These are phyloP conservation scores for Martes martes DNA, from an alignment of 2,113 vertebrate species.

Conservation along the genomic window DNA sequence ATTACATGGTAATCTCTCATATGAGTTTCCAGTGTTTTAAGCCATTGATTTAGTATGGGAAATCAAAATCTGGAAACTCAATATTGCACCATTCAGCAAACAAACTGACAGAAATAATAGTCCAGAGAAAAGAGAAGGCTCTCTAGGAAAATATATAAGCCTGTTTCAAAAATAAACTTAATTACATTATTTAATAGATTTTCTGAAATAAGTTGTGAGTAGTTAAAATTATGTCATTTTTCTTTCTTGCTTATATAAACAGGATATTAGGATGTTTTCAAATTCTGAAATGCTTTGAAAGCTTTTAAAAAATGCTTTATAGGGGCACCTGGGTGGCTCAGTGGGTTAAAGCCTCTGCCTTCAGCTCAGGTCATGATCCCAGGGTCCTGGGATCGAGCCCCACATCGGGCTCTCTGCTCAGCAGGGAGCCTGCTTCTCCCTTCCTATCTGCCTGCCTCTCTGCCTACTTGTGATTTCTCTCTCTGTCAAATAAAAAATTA, in stretches of 20 bases:
- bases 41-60: slow-evolving; percentile 20
- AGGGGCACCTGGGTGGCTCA: too few relatives aligned
- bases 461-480: too few relatives aligned
- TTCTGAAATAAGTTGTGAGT: slow-evolving; percentile 31
- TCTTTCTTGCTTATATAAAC: slow-evolving; percentile 34
- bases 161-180: slow-evolving; percentile 39
- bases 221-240: slow-evolving; percentile 50
- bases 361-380: too few relatives aligned
- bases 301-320: slow-evolving; percentile 19
- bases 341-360: too few relatives aligned
- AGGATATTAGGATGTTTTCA: slow-evolving; percentile 37
- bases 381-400: too few relatives aligned
- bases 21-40: slow-evolving; percentile 43
- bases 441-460: too few relatives aligned
- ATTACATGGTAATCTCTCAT: slow-evolving; percentile 31
- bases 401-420: too few relatives aligned
- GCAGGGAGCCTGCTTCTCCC: too few relatives aligned
- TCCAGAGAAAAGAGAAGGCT: not conserved
- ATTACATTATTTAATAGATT: slow-evolving; percentile 26
- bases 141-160: slow-evolving; percentile 36
- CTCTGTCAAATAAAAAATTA: too few relatives aligned
- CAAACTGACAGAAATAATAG: slow-evolving; percentile 40
- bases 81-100: slow-evolving; percentile 16
- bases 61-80: slow-evolving; percentile 42
- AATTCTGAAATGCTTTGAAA: slow-evolving; percentile 9